These are phyloP conservation scores for Platysteira castanea DNA, from an alignment of 2,113 vertebrate genomes.

Conservation along the genomic window DNA sequence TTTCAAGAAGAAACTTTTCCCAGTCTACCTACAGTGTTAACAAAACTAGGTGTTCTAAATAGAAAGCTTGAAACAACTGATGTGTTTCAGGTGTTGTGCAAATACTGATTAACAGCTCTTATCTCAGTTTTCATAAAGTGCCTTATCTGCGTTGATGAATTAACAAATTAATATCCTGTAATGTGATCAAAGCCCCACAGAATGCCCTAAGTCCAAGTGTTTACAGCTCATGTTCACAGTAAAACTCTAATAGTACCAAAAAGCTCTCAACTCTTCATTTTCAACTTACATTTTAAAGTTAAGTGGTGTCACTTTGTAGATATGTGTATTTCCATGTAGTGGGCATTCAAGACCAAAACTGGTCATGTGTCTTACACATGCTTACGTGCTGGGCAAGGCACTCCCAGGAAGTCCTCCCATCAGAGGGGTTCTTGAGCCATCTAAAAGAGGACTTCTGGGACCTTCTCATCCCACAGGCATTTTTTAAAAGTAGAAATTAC, in stretches of 20 bases:
- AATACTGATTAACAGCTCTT: neutral
- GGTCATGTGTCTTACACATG: neutral
- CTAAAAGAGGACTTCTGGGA: neutral
- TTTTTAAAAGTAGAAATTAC: neutral
- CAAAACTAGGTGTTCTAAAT: neutral
- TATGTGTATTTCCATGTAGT: neutral
- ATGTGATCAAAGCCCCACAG: neutral
- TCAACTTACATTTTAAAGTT: neutral
- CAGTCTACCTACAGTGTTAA: neutral
- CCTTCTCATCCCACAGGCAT: neutral
- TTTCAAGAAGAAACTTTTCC: neutral
- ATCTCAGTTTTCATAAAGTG: neutral
- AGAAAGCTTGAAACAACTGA: neutral
- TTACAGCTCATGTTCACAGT: neutral
- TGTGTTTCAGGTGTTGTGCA: neutral
- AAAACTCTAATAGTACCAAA: neutral
- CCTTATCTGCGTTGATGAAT: neutral
- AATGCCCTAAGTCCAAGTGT: neutral
- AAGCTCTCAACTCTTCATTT: neutral
- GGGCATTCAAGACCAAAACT: neutral
- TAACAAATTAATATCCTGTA: neutral
- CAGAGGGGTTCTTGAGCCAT: neutral
- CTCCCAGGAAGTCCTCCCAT: neutral
- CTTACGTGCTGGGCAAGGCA: accelerated
- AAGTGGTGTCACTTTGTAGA: neutral